Evolutionary conservation across 1,140 invertebrate genomes (phyloP).

Genomic region (Xylocopa sonorina): DNA sequence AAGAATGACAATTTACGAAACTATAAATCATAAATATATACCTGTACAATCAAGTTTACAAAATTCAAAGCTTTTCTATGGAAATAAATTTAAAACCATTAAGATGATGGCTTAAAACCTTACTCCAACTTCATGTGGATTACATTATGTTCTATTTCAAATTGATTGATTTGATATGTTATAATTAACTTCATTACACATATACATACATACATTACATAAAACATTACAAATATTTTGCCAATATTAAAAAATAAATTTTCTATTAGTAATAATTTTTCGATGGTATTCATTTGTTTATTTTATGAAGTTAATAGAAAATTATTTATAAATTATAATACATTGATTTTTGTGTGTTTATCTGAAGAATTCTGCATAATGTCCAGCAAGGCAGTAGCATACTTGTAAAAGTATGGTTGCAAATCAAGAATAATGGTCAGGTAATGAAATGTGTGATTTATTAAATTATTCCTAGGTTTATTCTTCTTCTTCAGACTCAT

Average conservation of each 20-base stretch:
- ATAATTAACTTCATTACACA: no score
- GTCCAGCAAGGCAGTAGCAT: conserved; percentile 48
- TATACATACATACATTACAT: no score
- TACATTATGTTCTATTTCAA: no score
- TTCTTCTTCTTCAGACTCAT: conserved; percentile 72
- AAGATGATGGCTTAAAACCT: no score
- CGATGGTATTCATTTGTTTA: conserved; percentile 37
- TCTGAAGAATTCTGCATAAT: conserved; percentile 63
- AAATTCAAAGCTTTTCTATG: no score
- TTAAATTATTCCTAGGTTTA: conserved; percentile 55
- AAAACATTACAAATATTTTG: not conserved
- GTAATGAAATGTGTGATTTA: conserved; percentile 40
- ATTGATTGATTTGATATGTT: no score
- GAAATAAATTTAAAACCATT: no score
- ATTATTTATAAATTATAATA: conserved; percentile 57
- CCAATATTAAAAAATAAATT: not conserved
- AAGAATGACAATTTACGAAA: no score
- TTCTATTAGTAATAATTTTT: conserved; percentile 12
- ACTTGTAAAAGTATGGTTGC: conserved; percentile 27
- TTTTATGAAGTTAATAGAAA: conserved; percentile 61
- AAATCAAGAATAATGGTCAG: conserved; percentile 30
- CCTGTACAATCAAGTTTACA: no score
- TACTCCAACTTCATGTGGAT: no score
- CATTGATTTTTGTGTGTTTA: conserved; percentile 55
- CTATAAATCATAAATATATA: no score